phyloP scores from a whole-genome alignment of 2,797 vertebrate species.

The Avahi laniger region DNA sequence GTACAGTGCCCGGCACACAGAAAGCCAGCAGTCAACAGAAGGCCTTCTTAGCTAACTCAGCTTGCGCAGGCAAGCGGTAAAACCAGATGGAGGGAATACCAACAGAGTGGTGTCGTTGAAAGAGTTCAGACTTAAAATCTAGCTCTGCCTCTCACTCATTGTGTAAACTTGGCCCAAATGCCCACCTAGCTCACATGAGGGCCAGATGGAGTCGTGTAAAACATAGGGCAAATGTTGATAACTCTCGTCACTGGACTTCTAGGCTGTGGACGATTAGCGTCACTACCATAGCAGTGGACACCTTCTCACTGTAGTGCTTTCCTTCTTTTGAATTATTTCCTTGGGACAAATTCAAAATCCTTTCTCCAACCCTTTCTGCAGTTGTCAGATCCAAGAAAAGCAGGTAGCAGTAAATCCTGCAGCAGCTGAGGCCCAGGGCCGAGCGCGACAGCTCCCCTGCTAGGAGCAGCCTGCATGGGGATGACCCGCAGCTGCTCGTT shows the following conservation, averaged over 20 bases:
- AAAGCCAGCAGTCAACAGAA: not conserved
- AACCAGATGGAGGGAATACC: not conserved
- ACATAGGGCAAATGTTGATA: not conserved
- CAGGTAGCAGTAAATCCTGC: constrained; percentile 46
- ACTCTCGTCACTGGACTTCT: not conserved
- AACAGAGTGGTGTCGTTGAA: not conserved
- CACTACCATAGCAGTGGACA: not conserved
- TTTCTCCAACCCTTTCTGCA: constrained; percentile 39
- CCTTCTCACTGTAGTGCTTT: not conserved
- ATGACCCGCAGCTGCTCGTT: not conserved
- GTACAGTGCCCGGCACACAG: not conserved
- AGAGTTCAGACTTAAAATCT: not conserved
- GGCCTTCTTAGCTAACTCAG: not conserved
- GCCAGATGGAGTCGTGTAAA: fast-evolving
- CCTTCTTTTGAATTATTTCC: constrained; percentile 61
- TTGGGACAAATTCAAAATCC: constrained; percentile 59
- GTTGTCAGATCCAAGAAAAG: constrained; percentile 57
- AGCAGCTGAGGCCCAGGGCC: not conserved
- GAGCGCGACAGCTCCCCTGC: not conserved
- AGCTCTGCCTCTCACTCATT: not conserved
- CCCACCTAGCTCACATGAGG: not conserved
- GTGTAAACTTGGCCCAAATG: not conserved
- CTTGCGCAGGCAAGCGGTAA: not conserved
- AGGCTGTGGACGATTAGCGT: not conserved
- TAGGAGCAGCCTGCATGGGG: not conserved